Conservation (phyloP, 2,113 vertebrate genomes). For the Epinephelus cyanopodus region DNA sequence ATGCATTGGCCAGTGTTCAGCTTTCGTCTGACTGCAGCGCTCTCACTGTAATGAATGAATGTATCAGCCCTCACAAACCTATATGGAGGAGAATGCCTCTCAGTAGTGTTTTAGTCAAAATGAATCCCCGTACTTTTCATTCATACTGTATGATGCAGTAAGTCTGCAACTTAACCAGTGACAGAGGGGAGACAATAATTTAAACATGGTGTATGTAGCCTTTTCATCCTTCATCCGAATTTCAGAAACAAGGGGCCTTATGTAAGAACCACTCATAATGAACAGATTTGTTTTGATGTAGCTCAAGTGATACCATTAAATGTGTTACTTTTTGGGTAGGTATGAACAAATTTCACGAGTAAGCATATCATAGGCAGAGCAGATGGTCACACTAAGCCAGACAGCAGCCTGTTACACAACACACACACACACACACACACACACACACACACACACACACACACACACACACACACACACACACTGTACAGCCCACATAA, state of each 20-base stretch:
- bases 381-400: not conserved
- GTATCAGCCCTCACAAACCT: not conserved
- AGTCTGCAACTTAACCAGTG: not conserved
- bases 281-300: not conserved
- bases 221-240: not conserved
- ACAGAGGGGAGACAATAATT: not conserved
- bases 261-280: not conserved
- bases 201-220: not conserved
- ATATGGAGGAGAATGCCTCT: not conserved
- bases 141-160: not conserved
- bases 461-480: too few species aligned
- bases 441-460: too few species aligned
- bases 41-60: slow-evolving; percentile 9
- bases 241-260: not conserved
- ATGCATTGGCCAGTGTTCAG: slow-evolving; percentile 27
- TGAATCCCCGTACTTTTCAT: not conserved
- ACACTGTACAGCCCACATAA: too few species aligned
- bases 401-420: not conserved
- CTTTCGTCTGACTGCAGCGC: slow-evolving; percentile 4
- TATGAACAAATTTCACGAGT: not conserved
- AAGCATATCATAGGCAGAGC: not conserved
- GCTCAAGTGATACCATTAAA: not conserved
- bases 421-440: too few species aligned
- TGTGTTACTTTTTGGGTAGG: not conserved
- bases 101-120: not conserved